Conservation (phyloP, 2,888 invertebrate species). For the Ophonus ardosiacus region DNA sequence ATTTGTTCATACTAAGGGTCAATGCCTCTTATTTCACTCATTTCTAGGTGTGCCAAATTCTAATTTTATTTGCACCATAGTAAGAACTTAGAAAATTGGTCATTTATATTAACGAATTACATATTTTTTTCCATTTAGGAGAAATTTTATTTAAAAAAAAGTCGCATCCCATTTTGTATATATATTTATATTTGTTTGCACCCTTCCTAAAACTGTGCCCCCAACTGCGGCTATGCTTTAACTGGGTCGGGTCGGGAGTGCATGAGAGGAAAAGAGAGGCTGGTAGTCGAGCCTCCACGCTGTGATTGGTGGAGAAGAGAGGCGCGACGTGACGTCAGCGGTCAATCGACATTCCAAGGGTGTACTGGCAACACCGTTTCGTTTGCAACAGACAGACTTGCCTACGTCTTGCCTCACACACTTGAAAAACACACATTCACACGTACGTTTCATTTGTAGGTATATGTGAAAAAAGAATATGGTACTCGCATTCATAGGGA, state of each 20-base stretch:
- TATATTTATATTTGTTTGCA: no score
- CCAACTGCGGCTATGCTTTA: not conserved
- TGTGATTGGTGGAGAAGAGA: slow-evolving; percentile 66
- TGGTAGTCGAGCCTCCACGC: slow-evolving; percentile 59
- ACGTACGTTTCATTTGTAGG: not conserved
- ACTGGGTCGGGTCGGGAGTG: slow-evolving; percentile 44
- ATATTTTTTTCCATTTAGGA: no score
- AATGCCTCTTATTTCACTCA: no score
- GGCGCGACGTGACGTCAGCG: slow-evolving; percentile 59
- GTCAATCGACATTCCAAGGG: slow-evolving; percentile 62
- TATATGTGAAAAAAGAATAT: not conserved
- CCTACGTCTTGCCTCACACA: slow-evolving; percentile 13
- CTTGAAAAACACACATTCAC: not conserved
- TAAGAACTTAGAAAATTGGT: no score
- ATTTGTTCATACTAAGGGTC: no score
- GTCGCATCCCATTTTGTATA: no score
- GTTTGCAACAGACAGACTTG: slow-evolving; percentile 19
- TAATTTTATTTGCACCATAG: no score
- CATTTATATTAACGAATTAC: no score
- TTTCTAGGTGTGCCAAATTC: no score
- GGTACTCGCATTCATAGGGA: not conserved
- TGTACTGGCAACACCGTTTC: slow-evolving; percentile 12
- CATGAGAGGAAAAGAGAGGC: not conserved
- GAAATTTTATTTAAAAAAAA: no score
- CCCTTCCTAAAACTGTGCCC: not conserved